Conservation (phyloP, 53 echinoderm and acorn worm genomes). For the Echinarachnius parma region DNA sequence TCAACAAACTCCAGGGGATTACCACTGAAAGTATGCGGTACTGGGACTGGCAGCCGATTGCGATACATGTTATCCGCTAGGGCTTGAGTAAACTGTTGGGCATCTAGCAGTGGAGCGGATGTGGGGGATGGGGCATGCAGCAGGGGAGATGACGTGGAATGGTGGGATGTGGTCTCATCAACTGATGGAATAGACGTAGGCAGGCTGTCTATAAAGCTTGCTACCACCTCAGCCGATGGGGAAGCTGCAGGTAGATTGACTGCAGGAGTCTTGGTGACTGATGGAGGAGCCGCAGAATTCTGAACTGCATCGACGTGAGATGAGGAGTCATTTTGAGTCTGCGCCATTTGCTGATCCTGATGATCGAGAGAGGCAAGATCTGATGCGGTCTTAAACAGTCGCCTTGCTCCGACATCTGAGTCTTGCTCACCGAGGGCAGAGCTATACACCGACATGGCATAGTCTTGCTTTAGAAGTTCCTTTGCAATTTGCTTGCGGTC, state of each 20-base stretch:
- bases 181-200: too few relatives aligned
- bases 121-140: background rate
- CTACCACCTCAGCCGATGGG: too few relatives aligned
- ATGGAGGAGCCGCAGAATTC: too few relatives aligned
- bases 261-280: too few relatives aligned
- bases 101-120: background rate
- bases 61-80: conserved; percentile 32
- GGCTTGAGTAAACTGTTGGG: background rate
- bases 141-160: background rate
- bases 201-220: too few relatives aligned
- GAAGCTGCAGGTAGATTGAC: too few relatives aligned
- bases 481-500: conserved; percentile 9
- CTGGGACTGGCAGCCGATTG: conserved; percentile 35
- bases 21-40: conserved; percentile 20
- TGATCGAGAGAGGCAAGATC: background rate
- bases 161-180: background rate
- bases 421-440: conserved; percentile 3
- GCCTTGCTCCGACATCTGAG: background rate
- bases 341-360: background rate
- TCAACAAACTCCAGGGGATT: conserved; percentile 36
- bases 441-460: conserved; percentile 22
- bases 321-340: background rate
- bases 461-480: conserved; percentile 20
- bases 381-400: background rate
- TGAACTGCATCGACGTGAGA: background rate